phyloP scores from a whole-genome alignment of 1,140 invertebrate genomes.

The Diachasma alloeum region DNA sequence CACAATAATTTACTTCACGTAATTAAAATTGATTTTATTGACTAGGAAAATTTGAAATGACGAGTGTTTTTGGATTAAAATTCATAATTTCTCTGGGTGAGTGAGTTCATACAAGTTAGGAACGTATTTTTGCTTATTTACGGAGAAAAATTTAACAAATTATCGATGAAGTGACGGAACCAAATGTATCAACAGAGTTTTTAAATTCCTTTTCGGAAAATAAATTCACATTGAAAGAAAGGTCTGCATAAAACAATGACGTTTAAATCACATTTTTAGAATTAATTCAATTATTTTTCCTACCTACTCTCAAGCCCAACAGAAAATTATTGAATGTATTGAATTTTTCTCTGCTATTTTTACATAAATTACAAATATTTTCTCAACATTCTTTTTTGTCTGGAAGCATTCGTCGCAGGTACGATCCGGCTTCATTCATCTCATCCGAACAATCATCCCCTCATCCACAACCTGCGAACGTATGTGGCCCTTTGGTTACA shows the following conservation, averaged over 20 bases:
- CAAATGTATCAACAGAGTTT: too few species aligned
- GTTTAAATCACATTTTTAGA: too few species aligned
- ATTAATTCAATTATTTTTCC: too few species aligned
- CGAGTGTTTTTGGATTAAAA: too few species aligned
- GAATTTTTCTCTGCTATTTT: background rate
- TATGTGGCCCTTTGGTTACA: conserved; percentile 15
- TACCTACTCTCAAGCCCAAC: too few species aligned
- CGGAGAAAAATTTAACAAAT: background rate
- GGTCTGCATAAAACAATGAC: too few species aligned
- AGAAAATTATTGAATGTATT: too few species aligned
- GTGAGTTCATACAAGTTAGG: background rate
- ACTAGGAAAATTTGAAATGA: too few species aligned
- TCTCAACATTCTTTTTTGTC: background rate
- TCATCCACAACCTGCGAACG: background rate
- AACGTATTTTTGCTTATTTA: background rate
- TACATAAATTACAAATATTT: background rate
- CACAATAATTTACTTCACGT: too few species aligned
- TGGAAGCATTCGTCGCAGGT: conserved; percentile 27
- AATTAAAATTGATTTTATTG: too few species aligned
- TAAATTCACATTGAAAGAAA: too few species aligned
- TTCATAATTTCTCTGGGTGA: background rate
- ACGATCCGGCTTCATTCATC: conserved; percentile 1
- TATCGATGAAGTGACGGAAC: background rate
- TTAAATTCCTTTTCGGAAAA: too few species aligned
- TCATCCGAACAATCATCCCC: conserved; percentile 2